Evolutionary conservation across 2,113 vertebrate genomes (phyloP).

Genomic region (Trogon surrucura): DNA sequence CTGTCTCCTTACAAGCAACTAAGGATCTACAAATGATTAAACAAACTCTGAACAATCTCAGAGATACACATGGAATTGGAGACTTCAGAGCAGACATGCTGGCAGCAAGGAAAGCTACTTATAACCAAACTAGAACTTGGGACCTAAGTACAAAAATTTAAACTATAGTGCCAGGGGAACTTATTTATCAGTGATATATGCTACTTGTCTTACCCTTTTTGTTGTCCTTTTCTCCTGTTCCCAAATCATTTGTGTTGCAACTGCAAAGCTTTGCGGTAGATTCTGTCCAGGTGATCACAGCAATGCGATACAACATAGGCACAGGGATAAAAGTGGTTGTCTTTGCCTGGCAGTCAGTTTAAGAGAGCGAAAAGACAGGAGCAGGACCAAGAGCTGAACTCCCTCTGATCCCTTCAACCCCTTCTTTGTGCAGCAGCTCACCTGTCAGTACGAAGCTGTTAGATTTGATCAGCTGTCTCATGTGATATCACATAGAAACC

Average conservation of each 20-base stretch:
- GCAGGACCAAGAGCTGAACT: not conserved
- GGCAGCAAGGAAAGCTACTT: not conserved
- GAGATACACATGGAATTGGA: not conserved
- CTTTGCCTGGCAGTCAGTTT: not conserved
- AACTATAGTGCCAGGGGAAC: not conserved
- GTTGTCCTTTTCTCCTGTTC: not conserved
- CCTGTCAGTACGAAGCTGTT: not conserved
- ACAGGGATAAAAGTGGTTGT: not conserved
- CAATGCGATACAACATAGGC: not conserved
- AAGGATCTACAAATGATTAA: not conserved
- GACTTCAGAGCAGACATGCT: not conserved
- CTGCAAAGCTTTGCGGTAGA: not conserved
- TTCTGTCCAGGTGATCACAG: not conserved
- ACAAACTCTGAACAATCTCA: not conserved
- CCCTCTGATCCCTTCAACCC: not conserved
- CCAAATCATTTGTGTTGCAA: not conserved
- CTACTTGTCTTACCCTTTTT: not conserved
- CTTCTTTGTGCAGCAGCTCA: not conserved
- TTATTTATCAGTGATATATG: not conserved
- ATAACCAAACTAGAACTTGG: not conserved
- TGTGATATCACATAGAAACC: fast-evolving
- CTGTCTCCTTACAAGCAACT: not conserved
- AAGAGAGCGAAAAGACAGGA: not conserved
- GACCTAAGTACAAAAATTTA: not conserved
- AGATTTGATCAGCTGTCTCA: not conserved